Base-by-base conservation (phyloP, 2,113 vertebrate genomes). In the Ivindomyrus marchei region DNA sequence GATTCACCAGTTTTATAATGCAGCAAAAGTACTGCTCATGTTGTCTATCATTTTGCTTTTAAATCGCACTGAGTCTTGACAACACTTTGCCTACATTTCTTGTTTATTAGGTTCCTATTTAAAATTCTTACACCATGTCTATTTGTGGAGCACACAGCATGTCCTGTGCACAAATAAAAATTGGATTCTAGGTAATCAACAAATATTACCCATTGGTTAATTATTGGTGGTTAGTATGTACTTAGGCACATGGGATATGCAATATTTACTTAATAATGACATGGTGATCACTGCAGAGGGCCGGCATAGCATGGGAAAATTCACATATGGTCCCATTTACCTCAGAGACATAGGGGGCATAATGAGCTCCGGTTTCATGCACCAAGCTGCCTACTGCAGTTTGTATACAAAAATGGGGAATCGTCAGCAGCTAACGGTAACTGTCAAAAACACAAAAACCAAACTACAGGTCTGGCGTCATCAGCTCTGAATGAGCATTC, bases 241-340 rank as follows among this genome's bases (percentile, higher is more conserved):
- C 27, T 45, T 88, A n/a, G 42, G 21, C 31, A 62, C 21, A 46
- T 6, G 24, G 87, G 3, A 88, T 56, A 66, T 47, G 10, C 4
- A 62, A 66, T 88, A 88, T 88, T 88, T 88, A 66, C 56, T 62
- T 66, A 21, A 45, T 21, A 45, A 45, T 47, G 19, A 49, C 39
- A 87, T 89, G 27, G 2, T 83, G 21, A 27, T 89, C 19, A 56
- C 45, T 83, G 46, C 8, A 49, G 4, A 53, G 31, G 2, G 36
- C 36, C 2, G n/a, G 24, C 80, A 85, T 3, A 85, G 13, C 50
- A 27, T 89, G 89, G 89, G 89, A 89, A 85, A 89, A 31, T 47
- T 49, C 52, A 58, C 89, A 89, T 49, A 56, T 89, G 89, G 49
- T 11, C 1, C 5, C 39, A 27, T 15, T 39, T 46, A 77, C 70